Conservation (phyloP, 2,797 vertebrate species). For the Premnoplex brunnescens region DNA sequence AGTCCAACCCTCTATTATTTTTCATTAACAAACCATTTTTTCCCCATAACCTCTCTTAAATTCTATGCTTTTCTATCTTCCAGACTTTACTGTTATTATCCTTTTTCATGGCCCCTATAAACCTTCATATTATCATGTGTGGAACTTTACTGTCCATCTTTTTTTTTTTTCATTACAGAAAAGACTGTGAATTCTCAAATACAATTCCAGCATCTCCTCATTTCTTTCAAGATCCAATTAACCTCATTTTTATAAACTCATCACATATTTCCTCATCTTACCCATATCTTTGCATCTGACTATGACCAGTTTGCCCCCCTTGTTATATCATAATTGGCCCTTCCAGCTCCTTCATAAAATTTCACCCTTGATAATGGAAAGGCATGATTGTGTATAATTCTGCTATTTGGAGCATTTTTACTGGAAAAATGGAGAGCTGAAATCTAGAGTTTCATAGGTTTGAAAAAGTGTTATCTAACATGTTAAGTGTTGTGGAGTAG, state of each 20-base stretch:
- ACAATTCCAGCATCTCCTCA: neutral
- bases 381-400: neutral
- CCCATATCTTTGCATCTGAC: neutral
- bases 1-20: neutral
- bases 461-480: neutral
- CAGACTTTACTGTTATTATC: neutral
- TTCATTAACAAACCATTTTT: neutral
- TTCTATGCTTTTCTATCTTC: neutral
- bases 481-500: neutral
- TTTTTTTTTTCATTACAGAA: neutral
- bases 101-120: neutral
- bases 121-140: neutral
- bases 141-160: neutral
- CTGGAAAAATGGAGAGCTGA: neutral
- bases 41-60: neutral
- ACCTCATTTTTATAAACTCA: slow-evolving; percentile 8
- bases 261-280: neutral
- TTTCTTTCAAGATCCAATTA: slow-evolving; percentile 25
- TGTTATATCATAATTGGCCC: neutral
- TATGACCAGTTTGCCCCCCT: neutral
- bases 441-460: neutral
- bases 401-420: neutral
- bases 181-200: neutral
- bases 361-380: neutral
- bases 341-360: neutral